These are phyloP conservation scores for Nothocercus julius DNA, from an alignment of 2,113 vertebrate genomes.

Conservation along the genomic window DNA sequence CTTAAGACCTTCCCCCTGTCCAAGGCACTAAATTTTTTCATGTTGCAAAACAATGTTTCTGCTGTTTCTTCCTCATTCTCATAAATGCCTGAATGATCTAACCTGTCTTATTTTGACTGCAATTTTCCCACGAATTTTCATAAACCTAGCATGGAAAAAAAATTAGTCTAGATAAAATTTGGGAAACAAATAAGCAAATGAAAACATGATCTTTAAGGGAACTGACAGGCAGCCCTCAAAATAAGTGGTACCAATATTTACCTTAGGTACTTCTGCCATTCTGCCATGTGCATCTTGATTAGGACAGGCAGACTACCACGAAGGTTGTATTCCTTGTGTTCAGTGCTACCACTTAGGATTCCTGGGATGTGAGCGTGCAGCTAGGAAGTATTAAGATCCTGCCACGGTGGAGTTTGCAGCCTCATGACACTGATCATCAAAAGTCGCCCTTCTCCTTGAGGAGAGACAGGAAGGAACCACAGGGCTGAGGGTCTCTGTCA, in stretches of 20 bases:
- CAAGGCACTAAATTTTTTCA: not conserved
- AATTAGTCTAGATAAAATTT: not conserved
- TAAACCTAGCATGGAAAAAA: not conserved
- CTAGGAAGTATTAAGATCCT: not conserved
- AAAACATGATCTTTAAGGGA: not conserved
- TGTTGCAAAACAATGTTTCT: not conserved
- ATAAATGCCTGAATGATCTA: not conserved
- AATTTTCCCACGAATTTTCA: not conserved
- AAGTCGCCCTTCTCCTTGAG: not conserved
- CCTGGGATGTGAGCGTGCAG: not conserved
- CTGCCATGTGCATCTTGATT: not conserved
- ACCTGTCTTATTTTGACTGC: not conserved
- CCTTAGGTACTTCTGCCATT: not conserved
- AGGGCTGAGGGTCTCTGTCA: not conserved
- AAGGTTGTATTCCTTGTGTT: not conserved
- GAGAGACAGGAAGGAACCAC: not conserved
- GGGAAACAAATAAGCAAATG: not conserved
- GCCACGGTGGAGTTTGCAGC: not conserved
- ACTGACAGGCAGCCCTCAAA: not conserved
- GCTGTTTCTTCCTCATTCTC: not conserved
- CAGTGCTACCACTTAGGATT: not conserved
- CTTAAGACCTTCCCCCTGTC: not conserved
- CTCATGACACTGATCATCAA: not conserved
- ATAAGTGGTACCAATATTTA: not conserved
- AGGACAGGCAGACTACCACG: not conserved